Conservation (phyloP, 2,113 vertebrate genomes). For the Trochalopteron elliotii region DNA sequence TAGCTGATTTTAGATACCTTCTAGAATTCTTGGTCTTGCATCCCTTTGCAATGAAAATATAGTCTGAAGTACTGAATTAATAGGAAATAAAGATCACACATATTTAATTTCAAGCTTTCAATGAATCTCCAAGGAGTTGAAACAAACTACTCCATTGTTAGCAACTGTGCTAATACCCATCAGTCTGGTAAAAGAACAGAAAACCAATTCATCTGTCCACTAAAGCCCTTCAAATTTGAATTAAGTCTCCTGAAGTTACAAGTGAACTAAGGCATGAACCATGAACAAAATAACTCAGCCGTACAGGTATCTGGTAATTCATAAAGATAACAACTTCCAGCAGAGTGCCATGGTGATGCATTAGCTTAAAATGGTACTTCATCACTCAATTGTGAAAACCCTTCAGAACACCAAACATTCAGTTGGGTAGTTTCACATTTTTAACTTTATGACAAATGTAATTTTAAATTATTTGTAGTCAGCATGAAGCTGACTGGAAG, state of each 20-base stretch:
- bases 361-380: not conserved
- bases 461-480: not conserved
- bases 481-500: not conserved
- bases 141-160: not conserved
- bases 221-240: not conserved
- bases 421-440: not conserved
- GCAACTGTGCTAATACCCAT: not conserved
- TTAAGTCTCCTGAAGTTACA: not conserved
- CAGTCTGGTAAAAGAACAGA: not conserved
- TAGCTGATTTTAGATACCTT: not conserved
- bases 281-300: not conserved
- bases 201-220: not conserved
- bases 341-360: rapidly evolving
- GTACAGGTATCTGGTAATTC: not conserved
- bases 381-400: not conserved
- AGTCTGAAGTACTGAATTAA: not conserved
- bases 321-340: not conserved
- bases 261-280: not conserved
- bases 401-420: not conserved
- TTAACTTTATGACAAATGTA: not conserved
- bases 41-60: not conserved
- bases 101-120: not conserved
- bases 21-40: not conserved
- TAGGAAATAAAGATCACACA: not conserved
- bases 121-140: not conserved